Conservation (phyloP, 1,140 invertebrate species). For the Pomphorhynchus laevis region DNA sequence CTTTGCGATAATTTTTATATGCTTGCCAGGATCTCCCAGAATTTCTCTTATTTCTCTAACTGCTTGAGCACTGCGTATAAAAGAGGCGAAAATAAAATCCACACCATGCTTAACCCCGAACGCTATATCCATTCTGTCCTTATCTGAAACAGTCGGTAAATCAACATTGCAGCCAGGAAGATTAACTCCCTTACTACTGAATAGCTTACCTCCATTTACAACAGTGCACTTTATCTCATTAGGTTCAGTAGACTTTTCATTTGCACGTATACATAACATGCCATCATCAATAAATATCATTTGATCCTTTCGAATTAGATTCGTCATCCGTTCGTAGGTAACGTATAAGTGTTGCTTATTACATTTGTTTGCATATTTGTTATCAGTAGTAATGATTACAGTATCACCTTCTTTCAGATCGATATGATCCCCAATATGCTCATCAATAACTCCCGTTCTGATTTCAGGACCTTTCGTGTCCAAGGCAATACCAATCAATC, state of each 20-base stretch:
- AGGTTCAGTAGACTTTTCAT: slow-evolving; percentile 20
- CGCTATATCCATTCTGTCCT: slow-evolving; percentile 59
- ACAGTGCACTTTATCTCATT: slow-evolving; percentile 34
- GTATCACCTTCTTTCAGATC: slow-evolving; percentile 45
- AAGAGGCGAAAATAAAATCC: slow-evolving; percentile 97
- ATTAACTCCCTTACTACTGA: slow-evolving; percentile 76
- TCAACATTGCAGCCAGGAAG: slow-evolving; percentile 76
- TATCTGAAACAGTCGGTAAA: slow-evolving; percentile 81
- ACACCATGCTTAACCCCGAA: slow-evolving; percentile 66
- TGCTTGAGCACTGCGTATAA: slow-evolving; percentile 61
- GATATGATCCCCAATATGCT: slow-evolving; percentile 58
- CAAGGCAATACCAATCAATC: slow-evolving; percentile 66
- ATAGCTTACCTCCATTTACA: slow-evolving; percentile 81
- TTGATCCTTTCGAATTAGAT: slow-evolving; percentile 50
- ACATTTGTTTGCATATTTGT: slow-evolving; percentile 40
- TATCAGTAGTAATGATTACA: slow-evolving; percentile 55
- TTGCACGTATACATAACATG: slow-evolving; percentile 57
- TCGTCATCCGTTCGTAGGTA: slow-evolving; percentile 72
- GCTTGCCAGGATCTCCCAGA: slow-evolving; percentile 54
- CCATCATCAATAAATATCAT: slow-evolving; percentile 80
- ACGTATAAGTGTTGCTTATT: slow-evolving; percentile 34
- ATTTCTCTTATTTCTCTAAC: slow-evolving; percentile 50
- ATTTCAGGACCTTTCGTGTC: slow-evolving; percentile 94
- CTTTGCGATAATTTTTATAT: slow-evolving; percentile 74
- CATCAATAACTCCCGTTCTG: slow-evolving; percentile 57